Conservation (phyloP, 2,113 vertebrate species). For the Danionella cerebrum region DNA sequence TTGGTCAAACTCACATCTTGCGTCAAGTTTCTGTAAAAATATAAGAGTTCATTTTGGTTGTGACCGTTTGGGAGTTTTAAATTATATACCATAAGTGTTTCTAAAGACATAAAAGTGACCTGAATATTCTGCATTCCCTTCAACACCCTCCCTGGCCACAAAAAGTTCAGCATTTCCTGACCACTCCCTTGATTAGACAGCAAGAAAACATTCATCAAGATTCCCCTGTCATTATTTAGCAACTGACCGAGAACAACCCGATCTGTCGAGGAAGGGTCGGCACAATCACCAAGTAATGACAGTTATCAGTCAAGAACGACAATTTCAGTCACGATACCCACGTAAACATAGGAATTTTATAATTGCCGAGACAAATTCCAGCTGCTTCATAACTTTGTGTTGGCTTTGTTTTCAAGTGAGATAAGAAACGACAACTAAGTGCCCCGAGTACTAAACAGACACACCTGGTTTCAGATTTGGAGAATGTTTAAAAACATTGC, state of each 20-base stretch:
- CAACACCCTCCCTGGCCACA: too few species aligned
- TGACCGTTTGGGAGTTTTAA: too few species aligned
- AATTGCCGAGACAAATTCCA: not conserved
- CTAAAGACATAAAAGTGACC: too few species aligned
- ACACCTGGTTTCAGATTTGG: conserved; percentile 12
- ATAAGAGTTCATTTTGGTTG: too few species aligned
- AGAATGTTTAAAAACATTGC: not conserved
- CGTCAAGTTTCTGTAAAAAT: too few species aligned
- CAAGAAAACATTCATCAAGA: not conserved
- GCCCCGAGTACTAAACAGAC: not conserved
- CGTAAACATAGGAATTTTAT: not conserved
- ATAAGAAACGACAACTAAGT: conserved; percentile 20
- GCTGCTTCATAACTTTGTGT: not conserved
- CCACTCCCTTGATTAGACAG: not conserved
- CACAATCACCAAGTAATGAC: not conserved
- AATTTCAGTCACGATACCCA: not conserved
- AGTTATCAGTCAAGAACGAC: not conserved
- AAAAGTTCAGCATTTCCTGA: too few species aligned
- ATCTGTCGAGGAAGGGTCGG: not conserved
- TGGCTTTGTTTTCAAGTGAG: not conserved
- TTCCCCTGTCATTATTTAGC: too few species aligned
- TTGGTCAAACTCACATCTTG: too few species aligned
- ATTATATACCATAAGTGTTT: too few species aligned
- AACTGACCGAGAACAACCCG: not conserved
- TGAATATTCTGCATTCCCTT: too few species aligned